phyloP scores from a whole-genome alignment of 2,797 vertebrate species.

The Dipus sagitta region DNA sequence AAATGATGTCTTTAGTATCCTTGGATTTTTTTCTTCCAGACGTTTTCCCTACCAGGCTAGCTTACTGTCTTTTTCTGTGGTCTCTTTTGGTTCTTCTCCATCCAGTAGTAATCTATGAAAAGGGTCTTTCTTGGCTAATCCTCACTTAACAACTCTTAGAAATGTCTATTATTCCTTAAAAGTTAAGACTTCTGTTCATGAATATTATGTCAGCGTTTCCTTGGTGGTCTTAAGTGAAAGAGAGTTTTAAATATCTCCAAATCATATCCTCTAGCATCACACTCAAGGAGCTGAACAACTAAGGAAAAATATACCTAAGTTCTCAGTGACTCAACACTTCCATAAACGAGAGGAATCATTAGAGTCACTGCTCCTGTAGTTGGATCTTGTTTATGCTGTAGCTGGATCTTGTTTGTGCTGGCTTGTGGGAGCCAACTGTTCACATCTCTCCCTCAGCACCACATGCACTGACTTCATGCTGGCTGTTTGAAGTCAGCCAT shows the following conservation, averaged over 20 bases:
- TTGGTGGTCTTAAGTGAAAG: neutral
- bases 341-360: neutral
- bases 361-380: neutral
- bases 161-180: neutral
- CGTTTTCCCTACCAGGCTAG: neutral
- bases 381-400: neutral
- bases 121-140: neutral
- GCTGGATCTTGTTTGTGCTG: neutral
- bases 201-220: neutral
- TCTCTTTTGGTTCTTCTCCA: neutral
- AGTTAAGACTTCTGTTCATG: neutral
- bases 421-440: neutral
- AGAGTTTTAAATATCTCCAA: neutral
- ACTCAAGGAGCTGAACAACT: neutral
- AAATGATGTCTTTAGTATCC: slow-evolving; percentile 35
- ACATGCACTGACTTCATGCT: neutral
- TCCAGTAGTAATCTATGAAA: neutral
- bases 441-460: neutral
- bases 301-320: neutral
- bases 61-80: neutral
- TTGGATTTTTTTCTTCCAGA: slow-evolving; percentile 12
- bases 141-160: neutral
- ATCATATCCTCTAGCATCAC: neutral
- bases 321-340: neutral
- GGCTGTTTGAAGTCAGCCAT: neutral